A percentile compares a stretch with the other conserved stretches of the same genome.
Evolutionary conservation across 2,888 invertebrate species (phyloP).

Genomic region (Epistrophe grossulariae): DNA sequence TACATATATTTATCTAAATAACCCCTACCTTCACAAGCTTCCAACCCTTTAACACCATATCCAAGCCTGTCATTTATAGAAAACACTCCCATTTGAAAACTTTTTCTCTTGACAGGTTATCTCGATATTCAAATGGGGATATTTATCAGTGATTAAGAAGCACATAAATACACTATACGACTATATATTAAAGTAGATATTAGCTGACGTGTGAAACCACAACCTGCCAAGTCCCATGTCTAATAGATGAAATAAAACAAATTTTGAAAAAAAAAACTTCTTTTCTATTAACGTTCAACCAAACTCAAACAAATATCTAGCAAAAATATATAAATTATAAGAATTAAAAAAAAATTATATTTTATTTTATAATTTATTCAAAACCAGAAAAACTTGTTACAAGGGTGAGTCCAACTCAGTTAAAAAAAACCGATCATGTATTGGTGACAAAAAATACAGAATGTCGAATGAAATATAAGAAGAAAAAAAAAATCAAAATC

Average conservation of each 20-base stretch:
- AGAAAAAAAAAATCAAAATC: slow-evolving; percentile 31
- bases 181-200: no score
- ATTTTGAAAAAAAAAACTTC: slow-evolving; percentile 43
- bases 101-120: no score
- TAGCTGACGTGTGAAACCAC: not conserved
- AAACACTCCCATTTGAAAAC: no score
- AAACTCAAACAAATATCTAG: slow-evolving; percentile 43
- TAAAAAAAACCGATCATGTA: slow-evolving; percentile 51
- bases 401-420: slow-evolving; percentile 63
- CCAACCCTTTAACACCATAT: no score
- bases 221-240: slow-evolving; percentile 17
- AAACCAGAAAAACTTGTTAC: slow-evolving; percentile 75
- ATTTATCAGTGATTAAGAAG: no score
- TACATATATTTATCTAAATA: no score
- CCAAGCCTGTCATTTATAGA: no score
- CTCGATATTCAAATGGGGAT: no score
- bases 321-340: slow-evolving; percentile 53
- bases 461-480: slow-evolving; percentile 57
- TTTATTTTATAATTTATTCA: slow-evolving; percentile 63
- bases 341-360: slow-evolving; percentile 33
- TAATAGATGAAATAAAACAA: not conserved
- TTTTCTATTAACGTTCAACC: slow-evolving; percentile 25
- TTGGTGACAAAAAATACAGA: slow-evolving; percentile 66
- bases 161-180: no score
- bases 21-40: no score